Evolutionary conservation across 2,888 invertebrate genomes (phyloP).

Genomic region (Cancer borealis): DNA sequence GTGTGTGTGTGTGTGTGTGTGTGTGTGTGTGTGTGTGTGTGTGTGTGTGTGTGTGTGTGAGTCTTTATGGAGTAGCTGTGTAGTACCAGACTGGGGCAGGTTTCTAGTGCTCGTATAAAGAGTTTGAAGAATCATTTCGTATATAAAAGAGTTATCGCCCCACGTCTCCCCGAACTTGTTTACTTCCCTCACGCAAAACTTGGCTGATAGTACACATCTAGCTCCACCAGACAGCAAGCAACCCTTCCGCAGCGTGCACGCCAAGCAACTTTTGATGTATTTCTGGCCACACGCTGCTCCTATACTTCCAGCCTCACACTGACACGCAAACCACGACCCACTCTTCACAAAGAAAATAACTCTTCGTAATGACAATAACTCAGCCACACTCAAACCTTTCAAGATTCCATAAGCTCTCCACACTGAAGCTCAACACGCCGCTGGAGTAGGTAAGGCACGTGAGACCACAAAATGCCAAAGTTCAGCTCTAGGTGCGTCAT

Average conservation of each 20-base stretch:
- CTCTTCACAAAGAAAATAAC: not conserved
- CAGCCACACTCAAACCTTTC: not conserved
- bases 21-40: not conserved
- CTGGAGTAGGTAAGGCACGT: not conserved
- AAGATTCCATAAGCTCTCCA: not conserved
- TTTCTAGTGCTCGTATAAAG: not conserved
- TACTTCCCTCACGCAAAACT: not conserved
- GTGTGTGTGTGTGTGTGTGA: not conserved
- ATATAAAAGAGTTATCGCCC: not conserved
- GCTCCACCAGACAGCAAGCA: not conserved
- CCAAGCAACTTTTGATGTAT: not conserved
- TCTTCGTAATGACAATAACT: not conserved
- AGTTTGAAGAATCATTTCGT: not conserved
- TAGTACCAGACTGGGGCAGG: not conserved
- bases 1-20: not conserved
- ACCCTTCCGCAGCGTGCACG: not conserved
- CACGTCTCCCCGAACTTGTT: not conserved
- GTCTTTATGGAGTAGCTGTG: not conserved
- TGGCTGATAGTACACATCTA: not conserved
- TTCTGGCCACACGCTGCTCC: not conserved
- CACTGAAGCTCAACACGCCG: not conserved
- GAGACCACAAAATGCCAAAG: slow-evolving; percentile 17
- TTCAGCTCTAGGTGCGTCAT: not conserved
- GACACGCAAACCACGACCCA: not conserved
- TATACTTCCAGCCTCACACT: not conserved